Evolutionary conservation across 2,797 vertebrate genomes (phyloP).

Genomic region (Enoplosus armatus): DNA sequence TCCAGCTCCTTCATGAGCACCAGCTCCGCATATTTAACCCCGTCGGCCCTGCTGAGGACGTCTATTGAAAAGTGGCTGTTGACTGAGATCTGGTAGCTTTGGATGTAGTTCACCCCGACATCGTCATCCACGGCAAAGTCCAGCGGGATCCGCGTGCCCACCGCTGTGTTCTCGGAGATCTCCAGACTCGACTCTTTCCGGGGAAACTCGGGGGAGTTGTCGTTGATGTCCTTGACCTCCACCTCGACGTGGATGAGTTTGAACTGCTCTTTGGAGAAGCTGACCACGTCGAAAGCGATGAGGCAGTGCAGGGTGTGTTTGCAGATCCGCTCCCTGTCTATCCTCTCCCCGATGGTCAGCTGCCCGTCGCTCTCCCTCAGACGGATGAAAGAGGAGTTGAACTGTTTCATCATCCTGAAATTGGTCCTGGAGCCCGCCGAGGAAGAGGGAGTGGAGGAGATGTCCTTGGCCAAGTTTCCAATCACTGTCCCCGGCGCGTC

Average conservation of each 20-base stretch:
- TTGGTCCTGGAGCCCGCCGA: conserved; percentile 82
- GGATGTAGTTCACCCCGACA: conserved; percentile 92
- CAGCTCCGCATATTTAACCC: conserved; percentile 94
- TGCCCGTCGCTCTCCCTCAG: conserved; percentile 94
- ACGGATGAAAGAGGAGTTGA: conserved; percentile 93
- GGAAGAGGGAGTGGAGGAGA: conserved; percentile 83
- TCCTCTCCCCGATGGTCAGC: conserved; percentile 92
- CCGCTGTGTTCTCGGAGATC: conserved; percentile 92
- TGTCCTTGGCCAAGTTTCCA: conserved; percentile 94
- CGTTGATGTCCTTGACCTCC: conserved; percentile 97
- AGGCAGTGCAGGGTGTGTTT: conserved; percentile 89
- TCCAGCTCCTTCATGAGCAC: conserved; percentile 95
- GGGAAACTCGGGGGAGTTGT: conserved; percentile 93
- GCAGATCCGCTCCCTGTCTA: conserved; percentile 93
- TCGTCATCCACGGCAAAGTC: conserved; percentile 94
- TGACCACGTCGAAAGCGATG: conserved; percentile 95
- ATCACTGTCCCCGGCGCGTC: conserved; percentile 94
- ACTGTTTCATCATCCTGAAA: conserved; percentile 94
- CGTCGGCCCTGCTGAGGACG: conserved; percentile 93
- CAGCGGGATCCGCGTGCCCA: conserved; percentile 92
- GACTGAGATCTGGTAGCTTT: conserved; percentile 93
- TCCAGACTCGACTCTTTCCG: conserved; percentile 90
- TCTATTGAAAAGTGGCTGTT: conserved; percentile 96
- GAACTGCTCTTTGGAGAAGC: conserved; percentile 93
- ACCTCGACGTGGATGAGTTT: conserved; percentile 96